A percentile compares a stretch with the other conserved stretches of the same genome.
Conservation (phyloP, 2,113 vertebrate species). For the Morone chrysops region DNA sequence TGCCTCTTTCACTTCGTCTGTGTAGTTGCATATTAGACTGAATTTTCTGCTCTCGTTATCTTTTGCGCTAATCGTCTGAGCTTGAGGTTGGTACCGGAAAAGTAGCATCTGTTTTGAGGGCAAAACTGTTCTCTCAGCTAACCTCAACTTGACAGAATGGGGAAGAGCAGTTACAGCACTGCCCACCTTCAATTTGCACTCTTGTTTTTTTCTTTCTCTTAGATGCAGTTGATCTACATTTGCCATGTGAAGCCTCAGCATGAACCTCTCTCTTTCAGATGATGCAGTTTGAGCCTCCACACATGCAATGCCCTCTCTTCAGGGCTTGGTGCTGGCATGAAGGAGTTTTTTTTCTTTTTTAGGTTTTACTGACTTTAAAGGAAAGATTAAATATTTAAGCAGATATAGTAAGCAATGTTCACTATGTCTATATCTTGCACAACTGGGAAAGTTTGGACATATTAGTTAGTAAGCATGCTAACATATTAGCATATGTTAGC, state of each 20-base stretch:
- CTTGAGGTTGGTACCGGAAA: conserved; percentile 75
- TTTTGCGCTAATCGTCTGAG: conserved; percentile 36
- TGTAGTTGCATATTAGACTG: not conserved
- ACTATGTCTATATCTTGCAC: not conserved
- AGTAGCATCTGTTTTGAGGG: conserved; percentile 53
- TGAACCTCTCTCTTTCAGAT: conserved; percentile 22
- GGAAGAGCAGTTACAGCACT: conserved; percentile 53
- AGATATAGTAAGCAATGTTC: conserved; percentile 2
- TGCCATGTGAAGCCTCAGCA: not conserved
- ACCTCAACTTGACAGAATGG: conserved; percentile 70
- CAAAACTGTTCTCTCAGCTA: conserved; percentile 55
- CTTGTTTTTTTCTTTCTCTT: conserved; percentile 32
- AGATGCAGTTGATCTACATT: conserved; percentile 38
- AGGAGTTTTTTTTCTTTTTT: not conserved
- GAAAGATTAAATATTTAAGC: conserved; percentile 7
- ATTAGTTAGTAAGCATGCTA: no score
- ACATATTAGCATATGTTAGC: no score
- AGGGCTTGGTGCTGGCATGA: not conserved
- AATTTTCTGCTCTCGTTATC: conserved; percentile 32
- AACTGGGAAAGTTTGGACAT: not conserved
- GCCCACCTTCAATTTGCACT: not conserved
- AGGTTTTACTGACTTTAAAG: conserved; percentile 18
- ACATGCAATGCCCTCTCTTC: not conserved
- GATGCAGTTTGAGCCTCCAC: conserved; percentile 28
- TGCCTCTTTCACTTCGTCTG: conserved; percentile 14